A percentile compares a stretch with the other conserved stretches of the same genome.
phyloP scores from a whole-genome alignment of 2,113 vertebrate genomes.

The Rafetus swinhoei region DNA sequence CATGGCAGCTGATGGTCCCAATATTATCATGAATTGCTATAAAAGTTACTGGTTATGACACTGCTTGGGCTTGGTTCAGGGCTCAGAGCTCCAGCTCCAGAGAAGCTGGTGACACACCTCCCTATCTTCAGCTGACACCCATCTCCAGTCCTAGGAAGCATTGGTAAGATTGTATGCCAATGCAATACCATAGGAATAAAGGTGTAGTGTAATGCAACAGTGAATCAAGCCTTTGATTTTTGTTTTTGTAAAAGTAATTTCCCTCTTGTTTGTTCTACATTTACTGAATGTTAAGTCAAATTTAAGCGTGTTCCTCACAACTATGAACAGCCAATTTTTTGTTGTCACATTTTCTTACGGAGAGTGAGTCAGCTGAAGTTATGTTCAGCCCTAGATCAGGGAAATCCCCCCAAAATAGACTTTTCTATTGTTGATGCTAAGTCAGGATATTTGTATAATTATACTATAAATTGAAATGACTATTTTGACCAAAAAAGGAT shows the following conservation, averaged over 20 bases:
- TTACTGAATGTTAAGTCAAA: background rate
- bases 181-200: background rate
- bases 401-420: background rate
- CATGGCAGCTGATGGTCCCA: background rate
- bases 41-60: background rate
- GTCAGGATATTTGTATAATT: background rate
- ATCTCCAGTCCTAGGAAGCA: no score
- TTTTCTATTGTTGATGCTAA: background rate
- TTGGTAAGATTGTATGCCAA: background rate
- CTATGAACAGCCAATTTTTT: background rate
- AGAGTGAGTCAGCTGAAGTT: background rate
- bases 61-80: no score
- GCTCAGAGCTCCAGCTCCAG: no score
- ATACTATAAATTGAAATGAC: background rate
- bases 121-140: no score
- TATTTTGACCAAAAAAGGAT: background rate
- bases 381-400: background rate
- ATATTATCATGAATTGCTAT: background rate
- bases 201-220: accelerated
- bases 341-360: background rate
- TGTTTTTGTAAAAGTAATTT: background rate
- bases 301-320: background rate
- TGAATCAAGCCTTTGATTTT: background rate
- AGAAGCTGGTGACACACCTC: no score
- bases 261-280: background rate